Base-by-base conservation (phyloP, 2,113 vertebrate genomes). In the Sterrhoptilus dennistouni region DNA sequence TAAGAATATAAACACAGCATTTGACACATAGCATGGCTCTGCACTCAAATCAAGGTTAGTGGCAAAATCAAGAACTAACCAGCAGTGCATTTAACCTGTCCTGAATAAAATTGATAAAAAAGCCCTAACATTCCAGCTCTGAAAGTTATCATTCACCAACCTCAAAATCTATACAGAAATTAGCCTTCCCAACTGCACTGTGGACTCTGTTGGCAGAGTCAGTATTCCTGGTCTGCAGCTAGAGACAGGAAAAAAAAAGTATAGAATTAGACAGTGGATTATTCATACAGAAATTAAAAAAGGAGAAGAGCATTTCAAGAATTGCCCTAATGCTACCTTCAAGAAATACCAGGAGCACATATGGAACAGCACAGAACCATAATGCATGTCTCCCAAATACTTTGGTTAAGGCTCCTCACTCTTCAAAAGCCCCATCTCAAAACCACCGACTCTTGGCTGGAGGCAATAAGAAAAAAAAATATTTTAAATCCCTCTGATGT, bases 281-380 rank as follows among this genome's bases (percentile, higher is more conserved):
- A 52, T 56, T 88, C 11, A 29, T 45, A 36, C 27, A n/a, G 59
- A 76, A 94, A 70, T 54, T 12, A 54, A 50, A 82, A 45, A 8
- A 61, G 61, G 28, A 71, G 16, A 5, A 71, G 25, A 47, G 27
- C 22, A 65, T 54, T 61, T 83, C 14, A 68, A 50, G 87, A 87
- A 21, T 0, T 36, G 13, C 6, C 44, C 53, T 44, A 14, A 68
- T 3, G 11, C 36, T 15, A 20, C 16, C 52, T 68, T 61, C 22
- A 44, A 76, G 17, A 66, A 31, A 72, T 25, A 50, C 5, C 36
- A 38, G 33, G n/a, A 24, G 24, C 4, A 15, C 0, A 2, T 10
- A 69, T 3, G 15, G 47, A 60, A 56, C 0, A 20, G 12, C 1
- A 2, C 0, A 0, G 57, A 72, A 90, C 53, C 20, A 12, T 9